phyloP scores from a whole-genome alignment of 1,140 invertebrate genomes.

The Hypsibius dujardini region DNA sequence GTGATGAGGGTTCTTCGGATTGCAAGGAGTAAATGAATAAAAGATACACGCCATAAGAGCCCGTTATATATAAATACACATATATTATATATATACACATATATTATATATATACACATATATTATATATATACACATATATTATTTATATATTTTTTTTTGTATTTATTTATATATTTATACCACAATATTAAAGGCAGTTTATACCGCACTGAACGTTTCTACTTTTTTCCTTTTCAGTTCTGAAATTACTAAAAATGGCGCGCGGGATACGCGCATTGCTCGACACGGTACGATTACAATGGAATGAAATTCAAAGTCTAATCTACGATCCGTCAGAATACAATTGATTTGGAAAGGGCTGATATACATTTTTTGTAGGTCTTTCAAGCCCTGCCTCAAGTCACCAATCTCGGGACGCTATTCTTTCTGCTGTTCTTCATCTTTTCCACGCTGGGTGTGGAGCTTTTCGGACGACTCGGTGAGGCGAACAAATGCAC shows the following conservation, averaged over 20 bases:
- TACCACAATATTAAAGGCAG: too few relatives aligned
- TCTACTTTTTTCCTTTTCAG: slow-evolving; percentile 37
- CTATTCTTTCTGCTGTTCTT: slow-evolving; percentile 98
- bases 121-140: slow-evolving; percentile 17
- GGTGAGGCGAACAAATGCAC: slow-evolving; percentile 37
- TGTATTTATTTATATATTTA: too few relatives aligned
- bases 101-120: background rate
- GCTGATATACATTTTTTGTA: background rate
- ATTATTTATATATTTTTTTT: slow-evolving; percentile 14
- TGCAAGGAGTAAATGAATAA: slow-evolving; percentile 51
- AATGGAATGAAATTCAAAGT: background rate
- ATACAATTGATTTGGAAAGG: background rate
- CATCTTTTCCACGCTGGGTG: slow-evolving; percentile 95
- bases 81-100: too few relatives aligned
- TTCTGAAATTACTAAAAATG: slow-evolving; percentile 96
- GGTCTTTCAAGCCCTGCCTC: slow-evolving; percentile 78
- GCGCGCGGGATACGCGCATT: slow-evolving; percentile 94
- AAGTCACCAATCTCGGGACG: slow-evolving; percentile 93
- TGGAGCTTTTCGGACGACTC: slow-evolving; percentile 89
- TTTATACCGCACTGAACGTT: too few relatives aligned
- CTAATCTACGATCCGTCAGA: background rate
- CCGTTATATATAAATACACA: too few relatives aligned
- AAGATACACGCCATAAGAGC: background rate
- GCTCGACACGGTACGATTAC: slow-evolving; percentile 80
- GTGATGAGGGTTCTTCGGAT: slow-evolving; percentile 96